Conservation (phyloP, 2,113 vertebrate genomes). For the Thermophis baileyi region DNA sequence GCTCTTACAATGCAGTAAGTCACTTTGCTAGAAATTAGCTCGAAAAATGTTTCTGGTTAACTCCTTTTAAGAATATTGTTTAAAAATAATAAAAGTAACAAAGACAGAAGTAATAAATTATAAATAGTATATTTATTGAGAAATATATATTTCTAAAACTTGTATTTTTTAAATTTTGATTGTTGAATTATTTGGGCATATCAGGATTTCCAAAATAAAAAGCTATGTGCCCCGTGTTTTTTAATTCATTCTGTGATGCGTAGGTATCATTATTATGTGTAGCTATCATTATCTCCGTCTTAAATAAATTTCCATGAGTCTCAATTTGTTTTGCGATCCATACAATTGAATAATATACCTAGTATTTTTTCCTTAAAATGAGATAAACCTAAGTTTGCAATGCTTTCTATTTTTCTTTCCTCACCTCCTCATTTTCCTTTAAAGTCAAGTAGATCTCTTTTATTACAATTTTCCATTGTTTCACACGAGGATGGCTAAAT, state of each 20-base stretch:
- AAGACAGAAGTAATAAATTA: background rate
- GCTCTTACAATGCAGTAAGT: background rate
- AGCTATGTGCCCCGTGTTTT: background rate
- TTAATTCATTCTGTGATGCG: background rate
- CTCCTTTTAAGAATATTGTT: background rate
- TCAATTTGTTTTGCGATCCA: background rate
- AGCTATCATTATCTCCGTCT: background rate
- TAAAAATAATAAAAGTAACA: background rate
- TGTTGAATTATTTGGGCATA: background rate
- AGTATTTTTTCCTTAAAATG: background rate
- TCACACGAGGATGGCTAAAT: conserved; percentile 26
- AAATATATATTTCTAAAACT: background rate
- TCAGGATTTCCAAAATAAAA: background rate
- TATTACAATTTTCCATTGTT: background rate
- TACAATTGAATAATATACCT: background rate
- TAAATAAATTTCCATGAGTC: background rate
- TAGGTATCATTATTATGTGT: background rate
- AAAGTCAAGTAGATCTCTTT: conserved; percentile 2
- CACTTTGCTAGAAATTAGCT: background rate
- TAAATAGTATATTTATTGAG: background rate
- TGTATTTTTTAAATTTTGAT: background rate
- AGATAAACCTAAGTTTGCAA: background rate
- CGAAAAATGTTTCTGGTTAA: background rate
- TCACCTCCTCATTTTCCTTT: background rate
- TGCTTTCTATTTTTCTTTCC: background rate